phyloP scores from a whole-genome alignment of 2,797 vertebrate species.

The Amazona finschi region DNA sequence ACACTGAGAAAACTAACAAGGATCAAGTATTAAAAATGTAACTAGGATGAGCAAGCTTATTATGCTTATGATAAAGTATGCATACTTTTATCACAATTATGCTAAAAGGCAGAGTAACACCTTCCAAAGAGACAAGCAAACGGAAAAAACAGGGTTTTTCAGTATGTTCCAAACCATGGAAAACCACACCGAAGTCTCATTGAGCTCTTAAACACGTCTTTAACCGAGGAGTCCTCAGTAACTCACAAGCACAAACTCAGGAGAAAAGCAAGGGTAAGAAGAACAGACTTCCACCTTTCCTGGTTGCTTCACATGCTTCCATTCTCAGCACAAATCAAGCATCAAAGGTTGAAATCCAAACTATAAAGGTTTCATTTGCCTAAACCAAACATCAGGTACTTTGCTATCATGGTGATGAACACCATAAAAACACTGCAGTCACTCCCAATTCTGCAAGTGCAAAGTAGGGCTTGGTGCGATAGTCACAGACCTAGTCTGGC shows the following conservation, averaged over 20 bases:
- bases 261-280: background rate
- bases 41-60: background rate
- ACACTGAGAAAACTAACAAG: background rate
- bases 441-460: background rate
- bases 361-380: background rate
- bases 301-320: background rate
- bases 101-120: background rate
- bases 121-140: background rate
- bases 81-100: background rate
- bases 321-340: background rate
- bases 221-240: background rate
- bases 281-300: background rate
- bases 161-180: background rate
- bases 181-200: background rate
- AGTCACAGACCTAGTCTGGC: background rate
- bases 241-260: background rate
- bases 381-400: conserved; percentile 25
- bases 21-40: background rate
- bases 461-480: background rate
- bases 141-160: background rate
- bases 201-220: background rate
- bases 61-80: background rate
- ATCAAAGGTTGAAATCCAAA: conserved; percentile 6
- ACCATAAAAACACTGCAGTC: background rate
- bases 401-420: conserved; percentile 22